Percentiles rank a stretch among this genome's conserved stretches.
Evolutionary conservation across 1,140 invertebrate genomes (phyloP).

Genomic region (Pseudachorutes palmiensis): DNA sequence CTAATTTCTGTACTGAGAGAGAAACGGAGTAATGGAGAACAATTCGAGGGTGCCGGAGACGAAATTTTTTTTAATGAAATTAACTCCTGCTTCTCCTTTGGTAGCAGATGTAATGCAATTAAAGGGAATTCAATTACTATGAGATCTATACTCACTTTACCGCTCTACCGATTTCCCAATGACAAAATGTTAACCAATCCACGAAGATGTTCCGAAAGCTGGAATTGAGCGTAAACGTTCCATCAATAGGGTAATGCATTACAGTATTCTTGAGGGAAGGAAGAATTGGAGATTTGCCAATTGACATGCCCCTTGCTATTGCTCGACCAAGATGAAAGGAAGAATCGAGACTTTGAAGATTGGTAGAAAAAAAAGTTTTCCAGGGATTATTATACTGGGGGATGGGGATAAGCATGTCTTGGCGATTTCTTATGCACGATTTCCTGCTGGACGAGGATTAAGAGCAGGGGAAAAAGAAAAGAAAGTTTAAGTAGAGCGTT

Average conservation of each 20-base stretch:
- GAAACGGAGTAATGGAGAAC: too few species aligned
- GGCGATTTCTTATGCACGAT: slow-evolving; percentile 27
- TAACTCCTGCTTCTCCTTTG: too few species aligned
- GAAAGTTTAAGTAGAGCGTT: slow-evolving; percentile 24
- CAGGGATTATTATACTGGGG: background rate
- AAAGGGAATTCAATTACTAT: too few species aligned
- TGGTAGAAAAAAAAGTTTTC: slow-evolving; percentile 11
- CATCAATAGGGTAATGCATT: too few species aligned
- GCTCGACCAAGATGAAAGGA: background rate
- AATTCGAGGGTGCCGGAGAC: too few species aligned
- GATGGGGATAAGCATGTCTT: background rate
- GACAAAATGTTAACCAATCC: too few species aligned
- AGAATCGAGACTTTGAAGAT: background rate
- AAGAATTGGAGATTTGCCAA: background rate
- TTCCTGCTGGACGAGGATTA: slow-evolving; percentile 23
- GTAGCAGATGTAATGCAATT: too few species aligned
- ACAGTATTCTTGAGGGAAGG: background rate
- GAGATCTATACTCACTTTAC: too few species aligned
- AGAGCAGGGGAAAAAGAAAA: slow-evolving; percentile 13
- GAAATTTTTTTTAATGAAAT: too few species aligned
- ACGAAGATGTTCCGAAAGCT: too few species aligned
- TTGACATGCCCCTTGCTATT: slow-evolving; percentile 3
- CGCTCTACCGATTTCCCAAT: too few species aligned
- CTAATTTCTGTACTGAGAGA: background rate
- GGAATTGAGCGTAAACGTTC: too few species aligned